Conservation (phyloP, 2,797 vertebrate genomes). For the Brachymystax lenok region DNA sequence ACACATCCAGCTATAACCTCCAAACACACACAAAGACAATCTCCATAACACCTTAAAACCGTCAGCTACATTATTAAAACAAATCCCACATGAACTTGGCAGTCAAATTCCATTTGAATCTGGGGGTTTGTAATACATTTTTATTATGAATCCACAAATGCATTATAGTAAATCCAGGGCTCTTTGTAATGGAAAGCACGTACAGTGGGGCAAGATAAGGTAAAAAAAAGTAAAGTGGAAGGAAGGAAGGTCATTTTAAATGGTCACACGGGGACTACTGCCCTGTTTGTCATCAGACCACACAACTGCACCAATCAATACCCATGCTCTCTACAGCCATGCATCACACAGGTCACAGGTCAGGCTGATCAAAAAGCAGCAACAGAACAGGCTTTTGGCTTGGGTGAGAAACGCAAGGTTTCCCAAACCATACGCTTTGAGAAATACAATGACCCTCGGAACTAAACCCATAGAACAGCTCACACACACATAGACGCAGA, state of each 20-base stretch:
- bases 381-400: conserved; percentile 15
- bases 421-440: neutral
- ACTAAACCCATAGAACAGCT: neutral
- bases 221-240: too few species aligned
- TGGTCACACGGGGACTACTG: too few species aligned
- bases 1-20: neutral
- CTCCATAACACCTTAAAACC: neutral
- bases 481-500: neutral
- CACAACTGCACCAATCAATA: too few species aligned
- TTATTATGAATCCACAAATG: neutral
- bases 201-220: too few species aligned
- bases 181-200: neutral
- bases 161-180: neutral
- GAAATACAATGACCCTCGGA: too few species aligned
- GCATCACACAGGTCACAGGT: conserved; percentile 23
- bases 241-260: too few species aligned
- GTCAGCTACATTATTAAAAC: neutral
- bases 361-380: conserved; percentile 33
- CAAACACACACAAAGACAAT: neutral
- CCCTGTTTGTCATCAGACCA: too few species aligned
- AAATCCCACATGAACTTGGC: neutral
- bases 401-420: conserved; percentile 13
- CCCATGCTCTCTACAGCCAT: neutral
- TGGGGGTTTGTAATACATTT: neutral
- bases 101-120: neutral